phyloP scores from a whole-genome alignment of 2,113 vertebrate species.

The Chionodraco myersi region DNA sequence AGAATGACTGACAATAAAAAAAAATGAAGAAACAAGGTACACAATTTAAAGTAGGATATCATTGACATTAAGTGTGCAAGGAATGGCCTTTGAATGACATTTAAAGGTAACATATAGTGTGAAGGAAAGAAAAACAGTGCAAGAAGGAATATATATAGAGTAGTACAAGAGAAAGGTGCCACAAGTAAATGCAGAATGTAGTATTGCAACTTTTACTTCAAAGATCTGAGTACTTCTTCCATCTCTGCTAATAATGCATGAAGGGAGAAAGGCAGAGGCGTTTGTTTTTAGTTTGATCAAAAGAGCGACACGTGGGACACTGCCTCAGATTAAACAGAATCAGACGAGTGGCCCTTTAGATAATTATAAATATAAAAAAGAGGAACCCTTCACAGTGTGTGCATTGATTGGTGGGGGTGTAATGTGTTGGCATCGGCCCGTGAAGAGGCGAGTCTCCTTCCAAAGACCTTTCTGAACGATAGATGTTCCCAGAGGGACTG shows the following conservation, averaged over 20 bases:
- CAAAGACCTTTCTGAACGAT: conserved; percentile 73
- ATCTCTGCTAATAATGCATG: neutral
- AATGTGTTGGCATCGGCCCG: conserved; percentile 57
- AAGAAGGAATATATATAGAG: too few relatives aligned
- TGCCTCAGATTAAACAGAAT: conserved; percentile 12
- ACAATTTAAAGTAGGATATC: too few relatives aligned
- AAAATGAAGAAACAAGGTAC: too few relatives aligned
- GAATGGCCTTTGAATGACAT: too few relatives aligned
- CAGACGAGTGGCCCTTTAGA: conserved; percentile 23
- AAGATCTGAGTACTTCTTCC: too few relatives aligned
- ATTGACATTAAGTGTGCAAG: too few relatives aligned
- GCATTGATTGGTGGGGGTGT: conserved; percentile 36
- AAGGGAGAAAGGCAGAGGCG: conserved; percentile 6
- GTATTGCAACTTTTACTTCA: too few relatives aligned
- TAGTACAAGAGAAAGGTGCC: too few relatives aligned
- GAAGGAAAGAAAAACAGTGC: too few relatives aligned
- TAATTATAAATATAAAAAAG: conserved; percentile 13
- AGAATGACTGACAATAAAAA: too few relatives aligned
- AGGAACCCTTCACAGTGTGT: conserved; percentile 1
- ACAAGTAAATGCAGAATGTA: too few relatives aligned
- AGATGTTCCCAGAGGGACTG: conserved; percentile 59
- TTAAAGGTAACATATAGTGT: too few relatives aligned
- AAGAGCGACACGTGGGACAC: conserved; percentile 14
- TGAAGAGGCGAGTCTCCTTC: conserved; percentile 71
- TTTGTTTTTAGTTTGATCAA: conserved; percentile 27